phyloP scores from a whole-genome alignment of 2,888 invertebrate species.

The Pheosia tremula region DNA sequence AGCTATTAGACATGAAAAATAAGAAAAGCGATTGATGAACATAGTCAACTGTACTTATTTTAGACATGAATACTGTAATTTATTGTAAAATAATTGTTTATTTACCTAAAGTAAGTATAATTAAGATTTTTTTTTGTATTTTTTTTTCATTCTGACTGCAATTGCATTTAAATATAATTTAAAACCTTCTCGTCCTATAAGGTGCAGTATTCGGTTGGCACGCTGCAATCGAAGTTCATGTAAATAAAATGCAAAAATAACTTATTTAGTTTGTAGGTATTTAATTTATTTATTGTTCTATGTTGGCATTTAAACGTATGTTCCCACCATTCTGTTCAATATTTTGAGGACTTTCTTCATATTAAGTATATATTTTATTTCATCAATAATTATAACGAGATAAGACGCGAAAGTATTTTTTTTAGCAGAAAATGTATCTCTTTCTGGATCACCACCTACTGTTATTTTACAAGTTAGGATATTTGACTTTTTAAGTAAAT shows the following conservation, averaged over 20 bases:
- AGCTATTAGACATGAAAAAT: background rate
- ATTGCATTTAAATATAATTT: slow-evolving; percentile 37
- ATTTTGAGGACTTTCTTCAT: background rate
- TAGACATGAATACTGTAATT: background rate
- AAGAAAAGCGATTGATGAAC: background rate
- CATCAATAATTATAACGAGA: no score
- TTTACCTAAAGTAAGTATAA: background rate
- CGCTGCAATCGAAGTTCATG: slow-evolving; percentile 20
- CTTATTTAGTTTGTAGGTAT: slow-evolving; percentile 29
- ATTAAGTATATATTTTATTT: background rate
- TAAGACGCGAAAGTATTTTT: no score
- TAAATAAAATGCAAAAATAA: slow-evolving; percentile 41
- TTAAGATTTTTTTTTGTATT: background rate
- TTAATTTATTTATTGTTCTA: slow-evolving; percentile 53
- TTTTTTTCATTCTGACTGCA: background rate
- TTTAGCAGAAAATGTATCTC: no score
- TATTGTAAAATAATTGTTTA: background rate
- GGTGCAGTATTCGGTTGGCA: slow-evolving; percentile 17
- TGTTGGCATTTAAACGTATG: slow-evolving; percentile 58
- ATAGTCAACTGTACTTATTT: background rate
- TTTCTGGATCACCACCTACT: no score
- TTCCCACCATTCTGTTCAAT: slow-evolving; percentile 60
- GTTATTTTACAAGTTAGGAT: no score
- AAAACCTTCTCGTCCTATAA: slow-evolving; percentile 17
- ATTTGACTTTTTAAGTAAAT: no score